Evolutionary conservation across 2,797 vertebrate genomes (phyloP), one percentile per base, ranked within the genome.

Genomic region (Alectoris magna): DNA sequence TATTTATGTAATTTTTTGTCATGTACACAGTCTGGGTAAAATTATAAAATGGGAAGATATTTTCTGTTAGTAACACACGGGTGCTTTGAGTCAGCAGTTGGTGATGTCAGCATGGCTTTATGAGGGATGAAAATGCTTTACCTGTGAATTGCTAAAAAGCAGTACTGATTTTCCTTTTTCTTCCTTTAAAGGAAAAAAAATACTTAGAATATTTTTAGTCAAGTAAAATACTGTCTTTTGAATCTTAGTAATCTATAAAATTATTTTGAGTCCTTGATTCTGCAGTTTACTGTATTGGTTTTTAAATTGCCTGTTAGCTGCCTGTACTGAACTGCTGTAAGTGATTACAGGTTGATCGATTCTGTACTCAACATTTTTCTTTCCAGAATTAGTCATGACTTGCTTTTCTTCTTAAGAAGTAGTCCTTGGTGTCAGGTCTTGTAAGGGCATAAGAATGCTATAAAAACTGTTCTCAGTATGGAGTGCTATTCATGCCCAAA

Each of bases 371-470:
- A 55, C 3, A 3, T 70, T 58, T 68, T 62, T 67, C 21, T 80
- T 79, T 26, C n/a, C n/a, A 23, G 29, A 85, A 51, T 69, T 68
- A 14, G 34, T 43, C 36, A 21, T 21, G 44, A 22, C 23, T 70
- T 43, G 38, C 29, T 21, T 91, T 94, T 91, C 36, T 55, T 14
- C 4, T 9, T 85, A 95, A 87, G 74, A 94, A 92, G 22, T 39
- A 78, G 49, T 60, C 31, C 59, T 87, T 6, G 15, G 24, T 92
- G 41, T 75, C 84, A 90, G 46, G 22, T 72, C 38, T 94, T 60
- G 10, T 94, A 93, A 95, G 62, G 46, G 53, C 49, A 24, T 93
- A 93, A 93, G 59, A 91, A 92, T 91, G 70, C 48, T 84, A 7
- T 49, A 73, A 93, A 91, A 74, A 58, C 11, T 55, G 10, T 67